Percentiles rank a stretch among this genome's conserved stretches.
Evolutionary conservation across 1,140 invertebrate species (phyloP).

Genomic region (Hypothenemus hampei): DNA sequence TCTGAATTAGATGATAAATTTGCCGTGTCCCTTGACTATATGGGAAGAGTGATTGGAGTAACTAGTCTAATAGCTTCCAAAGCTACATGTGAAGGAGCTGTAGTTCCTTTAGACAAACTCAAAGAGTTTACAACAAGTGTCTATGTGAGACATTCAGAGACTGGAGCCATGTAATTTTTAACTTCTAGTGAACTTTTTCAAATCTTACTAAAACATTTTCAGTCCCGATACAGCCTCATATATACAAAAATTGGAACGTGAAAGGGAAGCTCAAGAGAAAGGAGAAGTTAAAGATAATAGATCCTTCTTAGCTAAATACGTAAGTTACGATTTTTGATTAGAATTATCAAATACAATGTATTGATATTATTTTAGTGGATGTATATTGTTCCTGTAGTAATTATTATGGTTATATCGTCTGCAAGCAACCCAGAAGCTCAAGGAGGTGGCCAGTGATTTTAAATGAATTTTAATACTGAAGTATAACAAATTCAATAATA

Average conservation of each 20-base stretch:
- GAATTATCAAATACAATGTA: not conserved
- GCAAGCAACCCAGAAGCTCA: constrained; percentile 70
- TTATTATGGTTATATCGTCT: constrained; percentile 80
- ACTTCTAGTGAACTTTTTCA: not conserved
- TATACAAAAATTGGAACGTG: constrained; percentile 85
- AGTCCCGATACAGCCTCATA: constrained; percentile 89
- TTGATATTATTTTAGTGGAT: constrained; percentile 76
- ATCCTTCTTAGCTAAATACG: constrained; percentile 95
- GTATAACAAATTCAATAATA: not conserved
- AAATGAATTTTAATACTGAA: not conserved
- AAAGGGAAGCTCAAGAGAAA: constrained; percentile 82
- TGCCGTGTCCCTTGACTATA: constrained; percentile 65
- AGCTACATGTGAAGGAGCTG: constrained; percentile 47
- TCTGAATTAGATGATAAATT: constrained; percentile 65
- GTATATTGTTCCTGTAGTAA: constrained; percentile 85
- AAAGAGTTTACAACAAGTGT: constrained; percentile 67
- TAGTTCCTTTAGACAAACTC: constrained; percentile 44
- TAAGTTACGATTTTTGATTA: constrained; percentile 59
- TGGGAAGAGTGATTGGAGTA: constrained; percentile 66
- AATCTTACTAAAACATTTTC: constrained; percentile 36
- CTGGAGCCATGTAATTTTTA: constrained; percentile 65
- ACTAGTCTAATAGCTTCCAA: constrained; percentile 53
- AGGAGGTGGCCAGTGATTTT: constrained; percentile 17
- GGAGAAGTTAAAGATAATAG: constrained; percentile 88
- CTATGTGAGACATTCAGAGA: constrained; percentile 64